Evolutionary conservation across 2,888 invertebrate species (phyloP), one percentile per base, ranked within the genome.

Genomic region (Lapara coniferarum): DNA sequence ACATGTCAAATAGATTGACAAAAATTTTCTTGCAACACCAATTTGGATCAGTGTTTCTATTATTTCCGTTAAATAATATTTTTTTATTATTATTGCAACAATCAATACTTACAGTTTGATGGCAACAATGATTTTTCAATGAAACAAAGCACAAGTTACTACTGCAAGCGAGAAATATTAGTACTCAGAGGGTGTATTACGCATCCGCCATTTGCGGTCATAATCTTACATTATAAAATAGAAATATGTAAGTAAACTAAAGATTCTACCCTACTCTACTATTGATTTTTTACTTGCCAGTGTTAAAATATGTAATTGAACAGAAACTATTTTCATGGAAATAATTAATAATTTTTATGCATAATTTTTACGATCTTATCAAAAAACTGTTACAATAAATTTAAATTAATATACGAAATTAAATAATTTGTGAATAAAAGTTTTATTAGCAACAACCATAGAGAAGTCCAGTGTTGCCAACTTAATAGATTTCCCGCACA

Each of bases 61-160:
- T 78, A 77, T 82, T 81, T 78, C 75, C 72, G 71, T 73, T 76
- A 73, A 76, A 78, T 80, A 74, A 79, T 79, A 82, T 86, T 83
- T 90, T 37, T 59, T 90, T 86, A 86, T 86, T 81, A 83, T 83
- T 85, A 89, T 91, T 92, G 93, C 92, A 92, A 93, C 92, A 92
- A 91, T 89, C 75, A 77, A 80, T 84, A 90, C 88, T 87, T 77
- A 88, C 89, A 71, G 73, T 86, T 85, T 84, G 79, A 87, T 92
- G 92, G 91, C 92, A 92, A 92, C 92, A 91, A 90, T 86, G 71
- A 70, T 72, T 69, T 69, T 72, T 71, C 69, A 74, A 55, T 69
- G 68, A 69, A 69, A 66, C 56, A 55, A 66, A 52, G 13, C 37
- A 7, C 14, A 37, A 37, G 13, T 16, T 37, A 55, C 16, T 10